Conservation (phyloP, 2,888 invertebrate genomes). For the Tiliacea citrago region DNA sequence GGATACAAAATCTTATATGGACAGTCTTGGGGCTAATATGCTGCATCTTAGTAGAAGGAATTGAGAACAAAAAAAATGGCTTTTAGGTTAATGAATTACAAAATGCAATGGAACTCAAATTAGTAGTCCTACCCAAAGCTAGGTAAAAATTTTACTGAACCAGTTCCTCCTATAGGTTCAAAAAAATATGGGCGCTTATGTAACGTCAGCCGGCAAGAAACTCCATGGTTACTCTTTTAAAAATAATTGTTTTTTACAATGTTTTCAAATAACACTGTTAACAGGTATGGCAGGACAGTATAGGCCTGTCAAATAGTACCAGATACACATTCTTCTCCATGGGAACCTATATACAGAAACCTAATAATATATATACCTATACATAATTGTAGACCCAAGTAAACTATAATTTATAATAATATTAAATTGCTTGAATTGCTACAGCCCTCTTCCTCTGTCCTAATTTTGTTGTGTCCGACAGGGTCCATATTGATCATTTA, state of each 20-base stretch:
- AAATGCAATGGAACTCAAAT: not conserved
- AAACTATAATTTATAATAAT: no score
- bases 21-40: constrained; percentile 70
- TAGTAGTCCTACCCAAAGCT: not conserved
- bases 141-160: not conserved
- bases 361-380: no score
- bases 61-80: not conserved
- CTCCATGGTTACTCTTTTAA: not conserved
- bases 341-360: no score
- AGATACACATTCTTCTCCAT: not conserved
- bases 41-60: constrained; percentile 49
- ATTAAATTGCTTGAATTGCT: no score
- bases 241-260: not conserved
- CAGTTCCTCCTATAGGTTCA: not conserved
- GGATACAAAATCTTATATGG: constrained; percentile 59
- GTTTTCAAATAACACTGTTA: not conserved
- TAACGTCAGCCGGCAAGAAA: not conserved
- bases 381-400: no score
- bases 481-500: no score
- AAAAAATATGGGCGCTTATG: no score
- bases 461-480: no score
- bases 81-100: not conserved
- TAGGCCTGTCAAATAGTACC: not conserved
- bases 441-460: no score
- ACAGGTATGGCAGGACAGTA: not conserved